Conservation (phyloP, 2,888 invertebrate species). For the Caenorhabditis imperialis region DNA sequence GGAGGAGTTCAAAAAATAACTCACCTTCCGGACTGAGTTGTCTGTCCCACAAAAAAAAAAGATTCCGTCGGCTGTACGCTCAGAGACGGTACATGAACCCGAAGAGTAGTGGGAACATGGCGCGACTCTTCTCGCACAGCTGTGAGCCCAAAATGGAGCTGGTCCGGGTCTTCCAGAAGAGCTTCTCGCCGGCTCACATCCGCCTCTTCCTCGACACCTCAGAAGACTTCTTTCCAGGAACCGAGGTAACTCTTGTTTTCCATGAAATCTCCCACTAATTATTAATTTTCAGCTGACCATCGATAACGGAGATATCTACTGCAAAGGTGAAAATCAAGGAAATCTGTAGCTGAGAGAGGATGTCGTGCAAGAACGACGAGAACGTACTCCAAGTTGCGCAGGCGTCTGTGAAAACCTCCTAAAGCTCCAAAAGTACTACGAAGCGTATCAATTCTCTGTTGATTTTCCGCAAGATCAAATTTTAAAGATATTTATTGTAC, state of each 20-base stretch:
- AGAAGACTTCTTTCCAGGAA: constrained; percentile 27
- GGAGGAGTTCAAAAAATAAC: neutral
- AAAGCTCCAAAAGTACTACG: too few relatives aligned
- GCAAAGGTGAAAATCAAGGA: neutral
- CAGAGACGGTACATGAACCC: constrained; percentile 24
- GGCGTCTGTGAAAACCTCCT: too few relatives aligned
- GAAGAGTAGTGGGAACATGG: constrained; percentile 6
- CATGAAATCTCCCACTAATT: too few relatives aligned
- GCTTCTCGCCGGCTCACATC: constrained; percentile 16
- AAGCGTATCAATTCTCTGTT: too few relatives aligned
- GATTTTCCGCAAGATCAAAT: too few relatives aligned
- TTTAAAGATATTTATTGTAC: too few relatives aligned
- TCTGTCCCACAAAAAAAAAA: too few relatives aligned
- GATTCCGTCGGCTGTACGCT: too few relatives aligned
- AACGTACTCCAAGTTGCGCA: too few relatives aligned
- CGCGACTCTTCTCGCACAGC: constrained; percentile 17
- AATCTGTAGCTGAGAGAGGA: neutral
- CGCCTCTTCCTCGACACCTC: constrained; percentile 12
- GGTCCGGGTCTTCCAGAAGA: constrained; percentile 26
- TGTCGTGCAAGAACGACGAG: too few relatives aligned
- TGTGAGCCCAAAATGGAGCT: constrained; percentile 16
- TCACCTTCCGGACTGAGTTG: too few relatives aligned
- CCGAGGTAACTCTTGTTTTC: neutral
- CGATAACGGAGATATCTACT: constrained; percentile 13
- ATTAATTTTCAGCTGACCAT: constrained; percentile 19